These are phyloP conservation scores for Clarias pachynema DNA, from an alignment of 2,797 vertebrate species.

Conservation along the genomic window DNA sequence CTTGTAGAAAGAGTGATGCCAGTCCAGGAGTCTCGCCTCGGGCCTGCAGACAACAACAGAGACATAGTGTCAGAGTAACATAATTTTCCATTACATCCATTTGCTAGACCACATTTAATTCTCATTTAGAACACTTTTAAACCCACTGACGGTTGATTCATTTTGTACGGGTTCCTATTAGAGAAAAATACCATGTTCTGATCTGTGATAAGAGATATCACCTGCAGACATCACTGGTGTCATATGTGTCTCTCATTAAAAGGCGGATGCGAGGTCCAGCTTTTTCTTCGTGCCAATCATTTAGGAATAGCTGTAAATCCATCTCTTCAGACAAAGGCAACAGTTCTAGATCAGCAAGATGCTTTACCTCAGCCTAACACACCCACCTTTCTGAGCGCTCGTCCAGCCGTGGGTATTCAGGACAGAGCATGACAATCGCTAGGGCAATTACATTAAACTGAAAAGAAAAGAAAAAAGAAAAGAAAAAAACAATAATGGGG, in stretches of 20 bases:
- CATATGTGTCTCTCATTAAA: slow-evolving; percentile 51
- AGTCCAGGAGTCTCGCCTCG: slow-evolving; percentile 52
- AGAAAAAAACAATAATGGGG: slow-evolving; percentile 62
- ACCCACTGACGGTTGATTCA: slow-evolving; percentile 24
- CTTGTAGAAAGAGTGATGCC: slow-evolving; percentile 55
- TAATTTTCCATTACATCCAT: slow-evolving; percentile 20
- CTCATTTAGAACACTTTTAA: slow-evolving; percentile 23
- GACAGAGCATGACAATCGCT: slow-evolving; percentile 77
- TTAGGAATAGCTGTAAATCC: slow-evolving; percentile 50
- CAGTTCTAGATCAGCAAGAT: slow-evolving; percentile 23
- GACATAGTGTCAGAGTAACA: slow-evolving; percentile 19
- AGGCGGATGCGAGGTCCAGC: slow-evolving; percentile 60
- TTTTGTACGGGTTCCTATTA: slow-evolving; percentile 1
- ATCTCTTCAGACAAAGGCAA: slow-evolving; percentile 43
- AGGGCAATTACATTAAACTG: slow-evolving; percentile 84
- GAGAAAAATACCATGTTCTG: slow-evolving; percentile 18
- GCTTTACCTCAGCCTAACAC: slow-evolving; percentile 56
- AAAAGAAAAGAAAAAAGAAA: slow-evolving; percentile 74
- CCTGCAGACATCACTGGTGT: slow-evolving; percentile 52
- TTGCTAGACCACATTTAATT: slow-evolving; percentile 24
- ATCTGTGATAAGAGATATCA: slow-evolving; percentile 23
- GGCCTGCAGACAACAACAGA: slow-evolving; percentile 42
- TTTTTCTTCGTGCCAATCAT: slow-evolving; percentile 54
- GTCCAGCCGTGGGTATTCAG: slow-evolving; percentile 71
- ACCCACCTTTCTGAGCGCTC: slow-evolving; percentile 82